A percentile compares a stretch with the other conserved stretches of the same genome.
phyloP scores from a whole-genome alignment of 2,113 vertebrate species.

The Oenanthe oenanthe region DNA sequence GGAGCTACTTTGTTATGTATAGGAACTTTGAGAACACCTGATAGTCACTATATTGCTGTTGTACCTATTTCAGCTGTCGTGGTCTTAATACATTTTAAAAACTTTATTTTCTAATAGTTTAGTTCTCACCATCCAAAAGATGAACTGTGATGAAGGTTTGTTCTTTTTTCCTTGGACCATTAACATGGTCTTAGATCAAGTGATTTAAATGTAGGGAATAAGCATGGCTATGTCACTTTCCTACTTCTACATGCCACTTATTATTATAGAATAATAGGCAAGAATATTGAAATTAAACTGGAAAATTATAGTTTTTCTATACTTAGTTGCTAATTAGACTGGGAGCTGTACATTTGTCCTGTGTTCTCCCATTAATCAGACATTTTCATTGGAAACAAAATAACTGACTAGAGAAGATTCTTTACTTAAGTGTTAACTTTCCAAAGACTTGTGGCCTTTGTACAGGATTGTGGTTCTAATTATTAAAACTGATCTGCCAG shows the following conservation, averaged over 20 bases:
- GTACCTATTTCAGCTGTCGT: neutral
- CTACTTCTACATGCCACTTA: neutral
- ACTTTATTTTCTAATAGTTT: neutral
- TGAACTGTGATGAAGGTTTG: neutral
- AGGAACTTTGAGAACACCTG: slow-evolving; percentile 18
- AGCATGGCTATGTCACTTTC: neutral
- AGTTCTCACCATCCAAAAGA: neutral
- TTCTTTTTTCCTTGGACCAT: neutral
- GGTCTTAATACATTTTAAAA: neutral
- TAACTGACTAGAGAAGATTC: neutral
- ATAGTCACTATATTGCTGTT: neutral
- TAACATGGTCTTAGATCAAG: neutral
- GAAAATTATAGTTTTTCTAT: neutral
- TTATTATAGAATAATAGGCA: neutral
- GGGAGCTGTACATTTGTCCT: neutral
- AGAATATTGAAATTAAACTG: neutral
- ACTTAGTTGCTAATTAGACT: neutral
- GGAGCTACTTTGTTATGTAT: neutral
- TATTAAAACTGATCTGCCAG: neutral
- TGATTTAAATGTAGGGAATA: neutral
- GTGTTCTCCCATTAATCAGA: neutral
- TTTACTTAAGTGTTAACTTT: neutral
- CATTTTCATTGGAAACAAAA: neutral
- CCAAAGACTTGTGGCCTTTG: neutral
- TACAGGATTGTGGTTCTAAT: neutral